Percentiles rank a stretch among this genome's conserved stretches.
Conservation (phyloP, 2,797 vertebrate genomes). For the Emys orbicularis region DNA sequence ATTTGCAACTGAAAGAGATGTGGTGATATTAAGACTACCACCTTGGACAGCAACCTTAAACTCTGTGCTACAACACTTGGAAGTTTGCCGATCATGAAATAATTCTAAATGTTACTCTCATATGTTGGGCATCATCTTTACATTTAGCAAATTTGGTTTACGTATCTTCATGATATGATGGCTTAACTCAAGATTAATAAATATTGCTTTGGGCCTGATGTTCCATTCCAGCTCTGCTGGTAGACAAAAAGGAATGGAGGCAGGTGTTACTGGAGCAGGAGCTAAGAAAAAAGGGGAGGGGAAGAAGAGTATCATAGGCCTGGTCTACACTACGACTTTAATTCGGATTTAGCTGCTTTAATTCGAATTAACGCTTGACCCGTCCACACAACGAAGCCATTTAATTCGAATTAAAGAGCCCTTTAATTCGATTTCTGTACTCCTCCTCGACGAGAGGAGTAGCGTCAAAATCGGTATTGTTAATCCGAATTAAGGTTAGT, state of each 20-base stretch:
- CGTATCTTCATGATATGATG: slow-evolving; percentile 21
- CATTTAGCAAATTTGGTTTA: slow-evolving; percentile 48
- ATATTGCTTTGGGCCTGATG: neutral
- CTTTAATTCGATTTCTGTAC: too few relatives aligned
- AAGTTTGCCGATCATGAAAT: neutral
- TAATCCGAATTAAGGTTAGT: too few relatives aligned
- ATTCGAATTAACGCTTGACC: too few relatives aligned
- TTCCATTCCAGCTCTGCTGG: neutral
- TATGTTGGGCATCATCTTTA: neutral
- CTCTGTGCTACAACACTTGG: accelerated
- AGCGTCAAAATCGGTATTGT: too few relatives aligned
- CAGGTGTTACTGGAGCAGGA: neutral
- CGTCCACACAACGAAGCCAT: too few relatives aligned
- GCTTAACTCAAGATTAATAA: slow-evolving; percentile 50
- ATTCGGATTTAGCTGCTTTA: too few relatives aligned
- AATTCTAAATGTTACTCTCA: slow-evolving; percentile 18
- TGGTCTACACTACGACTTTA: too few relatives aligned
- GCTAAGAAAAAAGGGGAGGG: neutral
- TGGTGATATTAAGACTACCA: accelerated
- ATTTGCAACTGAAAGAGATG: neutral
- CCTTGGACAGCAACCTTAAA: neutral
- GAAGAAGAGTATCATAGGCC: neutral
- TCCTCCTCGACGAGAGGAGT: too few relatives aligned
- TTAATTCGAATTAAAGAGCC: too few relatives aligned
- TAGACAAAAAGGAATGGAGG: neutral